Percentiles rank a stretch among this genome's conserved stretches.
Evolutionary conservation across 1,140 invertebrate species (phyloP).

Genomic region (Cotesia chilonis): DNA sequence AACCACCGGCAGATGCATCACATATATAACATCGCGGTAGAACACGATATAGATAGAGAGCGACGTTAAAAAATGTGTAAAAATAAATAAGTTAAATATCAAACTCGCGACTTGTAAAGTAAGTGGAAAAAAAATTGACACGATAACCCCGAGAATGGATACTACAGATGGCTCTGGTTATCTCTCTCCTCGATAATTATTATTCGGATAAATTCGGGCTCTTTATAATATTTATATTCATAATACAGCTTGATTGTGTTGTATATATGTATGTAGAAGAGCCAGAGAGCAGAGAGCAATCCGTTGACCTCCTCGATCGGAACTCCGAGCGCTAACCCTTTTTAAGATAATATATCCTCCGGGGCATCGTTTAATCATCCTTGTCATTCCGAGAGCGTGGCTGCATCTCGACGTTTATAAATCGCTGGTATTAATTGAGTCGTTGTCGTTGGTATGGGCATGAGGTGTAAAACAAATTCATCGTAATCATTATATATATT

Average conservation of each 20-base stretch:
- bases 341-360: slow-evolving; percentile 11
- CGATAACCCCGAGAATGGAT: too few relatives aligned
- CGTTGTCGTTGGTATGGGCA: slow-evolving; percentile 11
- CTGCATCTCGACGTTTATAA: slow-evolving; percentile 31
- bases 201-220: too few relatives aligned
- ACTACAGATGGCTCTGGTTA: too few relatives aligned
- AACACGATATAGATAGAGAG: not conserved
- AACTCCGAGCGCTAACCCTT: slow-evolving; percentile 10
- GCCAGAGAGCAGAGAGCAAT: too few relatives aligned
- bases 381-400: slow-evolving; percentile 25
- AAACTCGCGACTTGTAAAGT: too few relatives aligned
- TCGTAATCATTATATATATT: slow-evolving; percentile 22
- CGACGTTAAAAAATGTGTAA: slow-evolving; percentile 3
- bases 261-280: too few relatives aligned
- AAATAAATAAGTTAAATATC: not conserved
- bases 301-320: not conserved
- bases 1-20: slow-evolving; percentile 40
- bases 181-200: too few relatives aligned
- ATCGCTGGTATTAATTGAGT: slow-evolving; percentile 36
- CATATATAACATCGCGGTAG: slow-evolving; percentile 9
- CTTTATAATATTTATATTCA: too few relatives aligned
- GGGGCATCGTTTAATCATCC: slow-evolving; percentile 33
- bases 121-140: too few relatives aligned
- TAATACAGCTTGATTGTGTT: too few relatives aligned
- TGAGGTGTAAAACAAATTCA: slow-evolving; percentile 36